Evolutionary conservation across 2,888 invertebrate species (phyloP).

Genomic region (Fissipunctia ypsillon): DNA sequence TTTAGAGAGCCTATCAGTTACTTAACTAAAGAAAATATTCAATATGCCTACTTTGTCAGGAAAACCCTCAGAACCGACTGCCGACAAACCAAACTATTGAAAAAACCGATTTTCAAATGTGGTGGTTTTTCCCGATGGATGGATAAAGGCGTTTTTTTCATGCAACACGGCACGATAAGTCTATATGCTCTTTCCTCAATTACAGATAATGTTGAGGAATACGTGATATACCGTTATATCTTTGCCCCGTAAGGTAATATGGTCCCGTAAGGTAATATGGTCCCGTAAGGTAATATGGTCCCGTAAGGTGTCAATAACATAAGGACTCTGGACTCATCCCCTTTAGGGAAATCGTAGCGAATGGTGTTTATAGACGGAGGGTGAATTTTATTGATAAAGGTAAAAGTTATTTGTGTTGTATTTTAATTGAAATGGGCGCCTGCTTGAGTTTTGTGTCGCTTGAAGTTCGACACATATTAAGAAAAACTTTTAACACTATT

Average conservation of each 20-base stretch:
- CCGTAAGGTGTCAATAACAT: slow-evolving; percentile 31
- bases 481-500: not conserved
- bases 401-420: not conserved
- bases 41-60: not conserved
- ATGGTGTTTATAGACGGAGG: slow-evolving; percentile 2
- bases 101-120: not conserved
- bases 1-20: not conserved
- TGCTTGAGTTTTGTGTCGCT: not conserved
- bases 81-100: not conserved
- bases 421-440: not conserved
- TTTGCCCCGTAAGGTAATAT: slow-evolving; percentile 38
- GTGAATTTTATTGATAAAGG: slow-evolving; percentile 16
- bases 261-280: slow-evolving; percentile 15
- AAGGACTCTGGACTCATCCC: not conserved
- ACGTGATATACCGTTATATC: not conserved
- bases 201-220: not conserved
- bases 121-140: not conserved
- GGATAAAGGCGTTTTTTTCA: not conserved
- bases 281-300: slow-evolving; percentile 12
- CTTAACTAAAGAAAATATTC: not conserved
- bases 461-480: not conserved
- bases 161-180: not conserved
- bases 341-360: slow-evolving; percentile 4
- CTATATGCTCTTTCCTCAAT: slow-evolving; percentile 3
- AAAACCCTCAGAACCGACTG: not conserved